A percentile compares a stretch with the other conserved stretches of the same genome.
Evolutionary conservation across 2,797 vertebrate genomes (phyloP).

Genomic region (Bovichtus diacanthus): DNA sequence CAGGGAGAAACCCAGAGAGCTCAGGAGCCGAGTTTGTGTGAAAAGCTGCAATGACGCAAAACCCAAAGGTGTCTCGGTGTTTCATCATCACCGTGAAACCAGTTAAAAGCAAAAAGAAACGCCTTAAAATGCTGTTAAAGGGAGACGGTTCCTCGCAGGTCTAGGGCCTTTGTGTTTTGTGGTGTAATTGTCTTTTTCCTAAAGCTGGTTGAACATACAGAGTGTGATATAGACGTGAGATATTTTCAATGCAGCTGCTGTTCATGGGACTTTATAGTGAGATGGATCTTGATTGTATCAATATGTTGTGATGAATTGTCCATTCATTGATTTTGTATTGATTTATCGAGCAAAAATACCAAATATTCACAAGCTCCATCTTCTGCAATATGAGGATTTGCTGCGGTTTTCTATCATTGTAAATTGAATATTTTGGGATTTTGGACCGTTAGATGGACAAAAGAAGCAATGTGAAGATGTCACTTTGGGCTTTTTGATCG

Average conservation of each 20-base stretch:
- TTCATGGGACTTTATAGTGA: background rate
- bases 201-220: background rate
- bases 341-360: background rate
- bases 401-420: background rate
- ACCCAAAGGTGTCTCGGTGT: slow-evolving; percentile 45
- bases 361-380: background rate
- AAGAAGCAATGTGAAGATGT: background rate
- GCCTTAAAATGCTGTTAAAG: slow-evolving; percentile 14
- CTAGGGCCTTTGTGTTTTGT: background rate
- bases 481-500: background rate
- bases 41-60: slow-evolving; percentile 46
- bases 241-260: background rate
- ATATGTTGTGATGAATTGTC: background rate
- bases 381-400: background rate
- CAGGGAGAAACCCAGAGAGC: slow-evolving; percentile 50
- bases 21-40: slow-evolving; percentile 22
- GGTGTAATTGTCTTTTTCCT: background rate
- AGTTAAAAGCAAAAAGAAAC: slow-evolving; percentile 22
- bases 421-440: background rate
- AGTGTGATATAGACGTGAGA: too few relatives aligned
- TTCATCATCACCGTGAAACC: slow-evolving; percentile 56
- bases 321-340: background rate
- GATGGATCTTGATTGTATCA: background rate
- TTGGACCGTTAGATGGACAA: background rate
- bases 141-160: background rate